phyloP scores from a whole-genome alignment of 1,140 invertebrate genomes.

The Thrips palmi region DNA sequence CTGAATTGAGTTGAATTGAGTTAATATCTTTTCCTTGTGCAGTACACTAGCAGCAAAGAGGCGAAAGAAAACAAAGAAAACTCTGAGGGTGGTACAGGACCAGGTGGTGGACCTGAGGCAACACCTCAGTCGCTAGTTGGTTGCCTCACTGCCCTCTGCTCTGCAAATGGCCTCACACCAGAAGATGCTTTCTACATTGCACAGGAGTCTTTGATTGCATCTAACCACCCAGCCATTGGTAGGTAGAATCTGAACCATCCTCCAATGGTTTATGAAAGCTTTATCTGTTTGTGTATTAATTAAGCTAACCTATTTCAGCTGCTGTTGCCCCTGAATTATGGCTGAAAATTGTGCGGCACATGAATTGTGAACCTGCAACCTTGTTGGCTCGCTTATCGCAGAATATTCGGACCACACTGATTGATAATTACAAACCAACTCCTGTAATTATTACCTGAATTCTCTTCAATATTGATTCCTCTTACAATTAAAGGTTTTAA shows the following conservation, averaged over 20 bases:
- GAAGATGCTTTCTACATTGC: slow-evolving; percentile 33
- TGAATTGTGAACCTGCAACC: slow-evolving; percentile 30
- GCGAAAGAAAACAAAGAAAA: no score
- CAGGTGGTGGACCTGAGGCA: not conserved
- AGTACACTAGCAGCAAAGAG: no score
- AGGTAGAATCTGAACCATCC: slow-evolving; percentile 14
- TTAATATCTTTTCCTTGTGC: no score
- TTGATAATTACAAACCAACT: slow-evolving; percentile 34
- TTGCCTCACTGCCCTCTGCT: slow-evolving; percentile 30
- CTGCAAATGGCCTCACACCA: slow-evolving; percentile 23
- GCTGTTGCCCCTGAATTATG: slow-evolving; percentile 31
- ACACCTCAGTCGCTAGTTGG: slow-evolving; percentile 18
- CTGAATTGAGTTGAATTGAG: no score
- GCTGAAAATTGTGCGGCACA: slow-evolving; percentile 36
- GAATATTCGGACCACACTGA: slow-evolving; percentile 35
- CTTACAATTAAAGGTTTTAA: slow-evolving; percentile 4
- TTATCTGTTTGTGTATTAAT: not conserved
- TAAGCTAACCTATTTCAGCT: slow-evolving; percentile 14
- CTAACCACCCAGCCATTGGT: slow-evolving; percentile 45
- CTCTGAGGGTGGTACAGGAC: slow-evolving; percentile 2
- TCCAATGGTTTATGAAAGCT: not conserved
- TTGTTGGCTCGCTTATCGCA: slow-evolving; percentile 32
- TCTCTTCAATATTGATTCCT: not conserved
- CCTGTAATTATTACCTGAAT: slow-evolving; percentile 24
- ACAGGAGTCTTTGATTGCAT: slow-evolving; percentile 38